These are phyloP conservation scores for Zaprionus taronus DNA, from an alignment of 1,140 invertebrate genomes.

Conservation along the genomic window DNA sequence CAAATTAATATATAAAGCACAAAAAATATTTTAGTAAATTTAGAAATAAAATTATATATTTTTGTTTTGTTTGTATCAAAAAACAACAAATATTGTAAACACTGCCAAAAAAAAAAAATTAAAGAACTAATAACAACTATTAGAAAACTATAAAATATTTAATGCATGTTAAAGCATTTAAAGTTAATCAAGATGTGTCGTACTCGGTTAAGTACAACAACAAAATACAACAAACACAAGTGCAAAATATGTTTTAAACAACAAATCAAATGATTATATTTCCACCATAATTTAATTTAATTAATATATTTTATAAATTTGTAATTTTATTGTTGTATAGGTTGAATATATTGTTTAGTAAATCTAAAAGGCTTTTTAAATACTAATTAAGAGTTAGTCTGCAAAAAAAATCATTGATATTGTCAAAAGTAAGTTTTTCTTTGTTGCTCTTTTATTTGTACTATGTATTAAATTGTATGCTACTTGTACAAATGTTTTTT, in stretches of 20 bases:
- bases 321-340: constrained; percentile 56
- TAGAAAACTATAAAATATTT: constrained; percentile 33
- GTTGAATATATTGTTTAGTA: constrained; percentile 29
- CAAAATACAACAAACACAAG: constrained; percentile 68
- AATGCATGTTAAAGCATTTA: constrained; percentile 45
- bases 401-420: constrained; percentile 28
- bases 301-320: constrained; percentile 68
- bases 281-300: constrained; percentile 50
- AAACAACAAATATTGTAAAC: constrained; percentile 59
- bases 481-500: constrained; percentile 29
- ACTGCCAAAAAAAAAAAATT: constrained; percentile 76
- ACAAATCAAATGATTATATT: constrained; percentile 52
- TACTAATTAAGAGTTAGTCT: not conserved
- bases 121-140: constrained; percentile 34
- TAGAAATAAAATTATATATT: constrained; percentile 38
- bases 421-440: constrained; percentile 47
- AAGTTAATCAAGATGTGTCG: constrained; percentile 39
- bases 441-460: constrained; percentile 58
- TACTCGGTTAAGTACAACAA: constrained; percentile 38
- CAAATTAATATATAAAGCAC: constrained; percentile 22
- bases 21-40: constrained; percentile 32
- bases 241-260: constrained; percentile 84
- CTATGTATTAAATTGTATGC: constrained; percentile 31
- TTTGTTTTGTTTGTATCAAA: constrained; percentile 54
- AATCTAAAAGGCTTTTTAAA: constrained; percentile 27